Conservation (phyloP, 2,113 vertebrate genomes). For the Cacatua alba region DNA sequence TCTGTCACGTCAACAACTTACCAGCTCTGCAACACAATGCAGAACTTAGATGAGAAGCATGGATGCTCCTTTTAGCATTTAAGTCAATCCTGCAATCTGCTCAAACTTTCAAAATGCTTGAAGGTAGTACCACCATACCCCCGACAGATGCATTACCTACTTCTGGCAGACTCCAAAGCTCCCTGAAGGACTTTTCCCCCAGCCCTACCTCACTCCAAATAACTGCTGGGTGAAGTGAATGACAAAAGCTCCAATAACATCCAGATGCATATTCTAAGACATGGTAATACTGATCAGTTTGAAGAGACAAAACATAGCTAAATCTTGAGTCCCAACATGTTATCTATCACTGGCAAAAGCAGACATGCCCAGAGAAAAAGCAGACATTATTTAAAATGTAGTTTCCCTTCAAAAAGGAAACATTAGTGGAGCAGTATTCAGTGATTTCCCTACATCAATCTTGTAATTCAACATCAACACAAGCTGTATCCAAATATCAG, state of each 20-base stretch:
- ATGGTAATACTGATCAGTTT: not conserved
- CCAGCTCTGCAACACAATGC: not conserved
- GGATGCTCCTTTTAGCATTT: not conserved
- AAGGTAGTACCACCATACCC: not conserved
- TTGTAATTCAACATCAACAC: not conserved
- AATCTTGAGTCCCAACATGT: not conserved
- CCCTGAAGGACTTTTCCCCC: not conserved
- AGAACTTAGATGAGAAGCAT: not conserved
- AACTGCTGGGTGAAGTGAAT: not conserved
- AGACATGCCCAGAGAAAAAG: not conserved
- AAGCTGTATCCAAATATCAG: not conserved
- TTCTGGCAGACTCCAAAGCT: not conserved
- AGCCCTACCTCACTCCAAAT: not conserved
- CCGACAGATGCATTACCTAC: not conserved
- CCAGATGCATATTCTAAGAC: not conserved
- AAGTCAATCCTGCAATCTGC: not conserved
- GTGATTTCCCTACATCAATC: not conserved
- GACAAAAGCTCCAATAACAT: not conserved
- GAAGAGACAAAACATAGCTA: not conserved
- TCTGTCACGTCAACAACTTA: not conserved
- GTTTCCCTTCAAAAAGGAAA: not conserved
- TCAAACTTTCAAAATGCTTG: not conserved
- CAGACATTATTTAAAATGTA: not conserved
- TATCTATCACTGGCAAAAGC: not conserved
- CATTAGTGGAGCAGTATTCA: not conserved